Evolutionary conservation across 2,113 vertebrate species (phyloP).

Genomic region (rabbit (Oryctolagus cuniculus)): DNA sequence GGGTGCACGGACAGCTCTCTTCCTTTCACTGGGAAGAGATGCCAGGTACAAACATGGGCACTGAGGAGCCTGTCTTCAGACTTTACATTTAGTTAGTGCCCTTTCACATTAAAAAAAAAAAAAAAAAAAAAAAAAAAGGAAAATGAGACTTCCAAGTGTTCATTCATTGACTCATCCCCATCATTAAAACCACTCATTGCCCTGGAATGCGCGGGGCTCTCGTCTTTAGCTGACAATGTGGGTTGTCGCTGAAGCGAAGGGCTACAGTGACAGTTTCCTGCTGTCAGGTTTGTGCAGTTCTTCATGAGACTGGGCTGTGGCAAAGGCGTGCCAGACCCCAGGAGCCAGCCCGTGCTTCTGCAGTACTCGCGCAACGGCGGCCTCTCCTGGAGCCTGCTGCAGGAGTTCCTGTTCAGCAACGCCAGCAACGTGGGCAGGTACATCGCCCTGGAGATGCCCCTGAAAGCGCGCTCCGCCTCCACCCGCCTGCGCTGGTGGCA

Average conservation of each 20-base stretch:
- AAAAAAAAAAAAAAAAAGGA: background rate
- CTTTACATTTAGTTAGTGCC: conserved; percentile 58
- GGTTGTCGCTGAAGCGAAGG: conserved; percentile 47
- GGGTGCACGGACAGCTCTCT: background rate
- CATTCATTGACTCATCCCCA: background rate
- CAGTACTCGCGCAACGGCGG: conserved; percentile 97
- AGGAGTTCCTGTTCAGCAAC: conserved; percentile 98
- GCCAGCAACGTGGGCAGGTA: conserved; percentile 96
- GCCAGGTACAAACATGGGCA: background rate
- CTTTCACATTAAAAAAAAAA: conserved; percentile 34
- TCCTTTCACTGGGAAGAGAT: background rate
- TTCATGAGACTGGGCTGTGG: conserved; percentile 98
- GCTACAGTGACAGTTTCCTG: conserved; percentile 64
- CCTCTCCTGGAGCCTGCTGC: conserved; percentile 94
- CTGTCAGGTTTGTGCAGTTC: conserved; percentile 97
- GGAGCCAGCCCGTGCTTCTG: conserved; percentile 96
- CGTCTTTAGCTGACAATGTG: background rate
- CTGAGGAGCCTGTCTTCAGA: conserved; percentile 58
- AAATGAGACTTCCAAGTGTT: conserved; percentile 41
- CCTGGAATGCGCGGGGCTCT: background rate
- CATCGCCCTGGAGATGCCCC: conserved; percentile 95
- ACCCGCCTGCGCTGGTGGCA: conserved; percentile 99
- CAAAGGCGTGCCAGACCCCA: conserved; percentile 96
- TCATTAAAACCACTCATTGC: background rate
- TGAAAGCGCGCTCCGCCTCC: conserved; percentile 93